phyloP scores from a whole-genome alignment of 2,797 vertebrate genomes.

The Hippocampus kuda region DNA sequence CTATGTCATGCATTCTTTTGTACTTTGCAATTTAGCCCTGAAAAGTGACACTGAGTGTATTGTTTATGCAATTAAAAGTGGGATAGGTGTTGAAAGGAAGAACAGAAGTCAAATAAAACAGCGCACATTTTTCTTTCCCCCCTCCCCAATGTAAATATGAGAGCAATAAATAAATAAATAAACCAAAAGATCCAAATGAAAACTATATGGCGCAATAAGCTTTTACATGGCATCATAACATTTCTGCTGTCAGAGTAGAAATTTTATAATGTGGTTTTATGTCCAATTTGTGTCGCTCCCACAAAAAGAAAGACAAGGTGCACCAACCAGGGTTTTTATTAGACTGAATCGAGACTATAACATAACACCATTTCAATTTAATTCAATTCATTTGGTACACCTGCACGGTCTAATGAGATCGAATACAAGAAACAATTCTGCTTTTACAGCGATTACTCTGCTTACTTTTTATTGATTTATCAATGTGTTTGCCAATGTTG shows the following conservation, averaged over 20 bases:
- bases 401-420: not conserved
- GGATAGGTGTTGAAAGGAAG: not conserved
- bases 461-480: not conserved
- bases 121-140: not conserved
- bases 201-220: conserved; percentile 2
- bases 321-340: not conserved
- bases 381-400: not conserved
- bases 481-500: not conserved
- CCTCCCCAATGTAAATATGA: not conserved
- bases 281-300: conserved; percentile 4
- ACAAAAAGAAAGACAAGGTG: not conserved
- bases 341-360: not conserved
- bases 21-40: not conserved
- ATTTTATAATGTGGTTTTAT: conserved; percentile 1
- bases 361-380: not conserved
- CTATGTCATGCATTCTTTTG: not conserved
- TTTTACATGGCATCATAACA: conserved; percentile 1
- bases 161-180: not conserved
- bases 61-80: conserved; percentile 3
- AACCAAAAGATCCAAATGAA: conserved; percentile 2
- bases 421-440: not conserved
- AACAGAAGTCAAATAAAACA: conserved; percentile 3
- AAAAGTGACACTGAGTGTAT: not conserved
- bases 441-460: not conserved
- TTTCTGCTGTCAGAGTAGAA: conserved; percentile 8